phyloP scores from a whole-genome alignment of 1,140 invertebrate genomes.

The Lepidurus apus region DNA sequence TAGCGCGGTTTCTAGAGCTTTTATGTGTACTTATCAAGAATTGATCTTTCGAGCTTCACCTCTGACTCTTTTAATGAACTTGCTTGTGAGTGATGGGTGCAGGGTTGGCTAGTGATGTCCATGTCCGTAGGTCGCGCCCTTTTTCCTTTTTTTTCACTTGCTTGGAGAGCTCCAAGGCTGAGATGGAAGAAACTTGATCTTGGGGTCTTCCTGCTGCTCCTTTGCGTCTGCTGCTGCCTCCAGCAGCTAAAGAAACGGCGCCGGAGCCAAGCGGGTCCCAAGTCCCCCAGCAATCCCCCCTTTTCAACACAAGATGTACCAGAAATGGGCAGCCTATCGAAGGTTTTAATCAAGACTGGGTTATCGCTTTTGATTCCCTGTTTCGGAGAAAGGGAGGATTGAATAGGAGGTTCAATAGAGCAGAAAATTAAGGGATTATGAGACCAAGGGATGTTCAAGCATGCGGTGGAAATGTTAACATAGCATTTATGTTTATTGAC shows the following conservation, averaged over 20 bases:
- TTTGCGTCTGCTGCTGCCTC: constrained; percentile 16
- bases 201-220: constrained; percentile 18
- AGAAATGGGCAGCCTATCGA: constrained; percentile 12
- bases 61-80: constrained; percentile 22
- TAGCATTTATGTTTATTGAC: neutral
- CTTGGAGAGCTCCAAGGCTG: constrained; percentile 2
- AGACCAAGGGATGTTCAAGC: constrained; percentile 13
- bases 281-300: neutral
- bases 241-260: constrained; percentile 3
- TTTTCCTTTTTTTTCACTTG: neutral
- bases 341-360: constrained; percentile 12
- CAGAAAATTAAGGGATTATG: constrained; percentile 1
- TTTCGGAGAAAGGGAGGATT: neutral
- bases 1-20: neutral
- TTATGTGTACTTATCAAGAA: neutral
- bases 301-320: neutral
- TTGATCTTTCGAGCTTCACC: neutral
- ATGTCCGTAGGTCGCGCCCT: constrained; percentile 8
- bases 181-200: constrained; percentile 8
- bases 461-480: neutral
- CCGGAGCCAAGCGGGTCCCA: neutral
- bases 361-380: constrained; percentile 12
- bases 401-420: neutral
- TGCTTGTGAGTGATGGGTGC: constrained; percentile 1
- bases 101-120: constrained; percentile 17